Evolutionary conservation across 2,888 invertebrate species (phyloP), one percentile per base, ranked within the genome.

Genomic region (Spatulosminthurus flaviceps): DNA sequence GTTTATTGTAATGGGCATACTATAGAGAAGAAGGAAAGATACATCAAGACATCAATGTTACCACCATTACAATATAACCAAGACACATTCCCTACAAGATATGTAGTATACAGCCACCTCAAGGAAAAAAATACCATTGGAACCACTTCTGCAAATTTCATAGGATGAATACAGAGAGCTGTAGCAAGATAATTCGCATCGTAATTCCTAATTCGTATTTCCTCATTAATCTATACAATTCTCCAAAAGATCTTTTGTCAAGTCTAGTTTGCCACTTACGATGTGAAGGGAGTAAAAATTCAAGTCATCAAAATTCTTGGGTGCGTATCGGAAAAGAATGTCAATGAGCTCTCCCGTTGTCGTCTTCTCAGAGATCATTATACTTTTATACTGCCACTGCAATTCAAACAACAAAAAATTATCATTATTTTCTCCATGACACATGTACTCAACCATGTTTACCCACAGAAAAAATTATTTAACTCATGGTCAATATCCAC

Each of bases 331-430:
- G 79, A 96, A 90, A 79, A 96, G 88, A 84, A 96, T 91, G 81
- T 93, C 92, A 81, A 96, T 91, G 81, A 96, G 89, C 88, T 96
- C 96, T 87, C 95, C 95, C 0, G 94, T 94, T 26, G 95, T 95
- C 71, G 96, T 96, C 86, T 93, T 91, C 86, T 95, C 95, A 83
- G 95, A 95, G 86, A 96, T 93, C 84, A 96, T 90, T 85, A 96
- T 89, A 85, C 95, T 95, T 89, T 96, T 96, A 90, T 96, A 96
- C 89, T 95, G 94, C 0, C 95, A 96, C 87, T 94, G 87, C 21
- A 87, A 87, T n/a, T n/a, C n/a, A 82, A 74, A 60, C 7, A 22
- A 4, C 13, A 9, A 78, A 13, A 16, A 67, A 77, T 67, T 41
- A n/a, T n/a, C 26, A 16, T 69, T n/a, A 7, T 22, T 66, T 22